These are phyloP conservation scores for Acestrorhynchus altus DNA, from an alignment of 2,797 vertebrate genomes.

Conservation along the genomic window DNA sequence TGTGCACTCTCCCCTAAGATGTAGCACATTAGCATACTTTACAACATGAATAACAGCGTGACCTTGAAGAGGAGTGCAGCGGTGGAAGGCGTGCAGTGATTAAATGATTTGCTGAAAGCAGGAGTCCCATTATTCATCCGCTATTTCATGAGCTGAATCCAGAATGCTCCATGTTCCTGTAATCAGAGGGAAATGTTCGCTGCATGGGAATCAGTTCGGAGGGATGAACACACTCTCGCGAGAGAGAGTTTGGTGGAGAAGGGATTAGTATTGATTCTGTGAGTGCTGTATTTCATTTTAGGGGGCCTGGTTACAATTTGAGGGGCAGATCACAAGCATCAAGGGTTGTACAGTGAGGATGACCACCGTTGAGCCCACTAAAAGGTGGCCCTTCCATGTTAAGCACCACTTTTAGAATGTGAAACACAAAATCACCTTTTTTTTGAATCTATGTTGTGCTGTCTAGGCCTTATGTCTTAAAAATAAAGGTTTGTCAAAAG, in stretches of 20 bases:
- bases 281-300: too few species aligned
- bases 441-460: too few species aligned
- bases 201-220: background rate
- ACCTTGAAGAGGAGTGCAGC: background rate
- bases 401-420: too few species aligned
- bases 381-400: too few species aligned
- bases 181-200: background rate
- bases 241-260: too few species aligned
- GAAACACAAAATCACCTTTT: too few species aligned
- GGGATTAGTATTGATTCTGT: background rate
- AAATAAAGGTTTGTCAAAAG: too few species aligned
- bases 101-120: constrained; percentile 18
- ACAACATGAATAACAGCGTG: constrained; percentile 6
- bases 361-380: too few species aligned
- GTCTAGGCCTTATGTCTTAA: too few species aligned
- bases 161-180: constrained; percentile 4
- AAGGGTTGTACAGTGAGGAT: too few species aligned
- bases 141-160: constrained; percentile 22
- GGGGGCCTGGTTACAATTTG: too few species aligned
- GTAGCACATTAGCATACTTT: constrained; percentile 19
- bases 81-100: background rate
- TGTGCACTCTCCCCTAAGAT: background rate
- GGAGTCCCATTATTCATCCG: background rate
- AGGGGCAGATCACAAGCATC: too few species aligned
- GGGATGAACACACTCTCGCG: background rate